Base-by-base conservation (phyloP, 2,888 invertebrate species). In the Pedicia rivosa region DNA sequence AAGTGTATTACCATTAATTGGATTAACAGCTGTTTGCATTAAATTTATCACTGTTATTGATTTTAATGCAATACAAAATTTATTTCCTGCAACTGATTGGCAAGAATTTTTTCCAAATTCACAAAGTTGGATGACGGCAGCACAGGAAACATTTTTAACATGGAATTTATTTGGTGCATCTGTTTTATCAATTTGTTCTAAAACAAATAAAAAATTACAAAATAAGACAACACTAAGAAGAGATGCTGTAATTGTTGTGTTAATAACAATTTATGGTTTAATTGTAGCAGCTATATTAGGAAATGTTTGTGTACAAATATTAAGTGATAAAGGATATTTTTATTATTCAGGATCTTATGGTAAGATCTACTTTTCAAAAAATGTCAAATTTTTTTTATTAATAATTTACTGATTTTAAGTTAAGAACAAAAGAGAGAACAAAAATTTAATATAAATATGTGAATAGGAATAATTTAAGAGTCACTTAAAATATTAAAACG, bases 291-390 rank as follows among this genome's bases (percentile, higher is more conserved):
- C 86, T 1, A 74, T 88, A 50, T 62, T 88, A 44, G 88, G 86
- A 17, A 80, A 84, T 51, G 78, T 80, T 7, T 87, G 86, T 56
- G 72, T 80, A 35, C 78, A 80, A 53, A 76, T 88, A 48, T 61
- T 90, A 45, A 72, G 69, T 49, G 72, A 75, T 41, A 67, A 77
- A 47, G 80, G 80, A 34, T 87, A 76, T 50, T 61, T 65, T 38
- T 88, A 86, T 53, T 63, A 76, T 36, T 82, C 87, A 2, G 82
- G 83, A 44, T 88, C 88, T 16, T 90, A 80, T 58, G 90, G 88
- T 88, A 58, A 71, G 71, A 61, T 28, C 7, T 24, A n/a, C n/a
- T 31, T 40, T 39, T 40, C 36, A 38, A 6, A 20, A 20, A 20
- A 20, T 20, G 5, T 20, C 5, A 6, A 20, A 6, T 20, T 6